Evolutionary conservation across 2,888 invertebrate species (phyloP).

Genomic region (Hipparchia sbordonii): DNA sequence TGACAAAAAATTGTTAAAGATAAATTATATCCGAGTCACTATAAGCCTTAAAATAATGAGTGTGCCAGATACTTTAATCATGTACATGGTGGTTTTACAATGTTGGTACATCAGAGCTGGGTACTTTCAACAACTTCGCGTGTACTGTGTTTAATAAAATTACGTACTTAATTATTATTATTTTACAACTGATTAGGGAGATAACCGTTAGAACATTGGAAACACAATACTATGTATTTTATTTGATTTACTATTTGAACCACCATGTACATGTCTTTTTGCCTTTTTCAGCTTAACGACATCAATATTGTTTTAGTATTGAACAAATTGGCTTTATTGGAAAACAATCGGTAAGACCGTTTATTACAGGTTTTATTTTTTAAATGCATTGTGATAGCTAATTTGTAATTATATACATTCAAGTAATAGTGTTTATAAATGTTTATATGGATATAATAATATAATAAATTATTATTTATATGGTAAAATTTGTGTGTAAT

Average conservation of each 20-base stretch:
- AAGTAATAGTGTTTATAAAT: not conserved
- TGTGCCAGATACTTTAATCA: conserved; percentile 64
- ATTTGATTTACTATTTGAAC: conserved; percentile 33
- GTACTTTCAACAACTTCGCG: too few species aligned
- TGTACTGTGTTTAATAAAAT: too few species aligned
- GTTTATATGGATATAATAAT: too few species aligned
- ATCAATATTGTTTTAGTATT: conserved; percentile 21
- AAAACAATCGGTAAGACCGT: conserved; percentile 67
- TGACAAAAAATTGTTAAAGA: too few species aligned
- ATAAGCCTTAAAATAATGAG: conserved; percentile 32
- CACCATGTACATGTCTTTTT: conserved; percentile 57
- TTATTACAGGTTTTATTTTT: conserved; percentile 42
- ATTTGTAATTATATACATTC: not conserved
- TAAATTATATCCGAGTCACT: too few species aligned
- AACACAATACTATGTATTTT: not conserved
- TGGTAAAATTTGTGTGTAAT: too few species aligned
- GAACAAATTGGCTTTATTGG: conserved; percentile 60
- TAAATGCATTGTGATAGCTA: not conserved
- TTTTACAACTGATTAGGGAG: not conserved
- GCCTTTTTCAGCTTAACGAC: conserved; percentile 64
- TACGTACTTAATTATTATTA: too few species aligned
- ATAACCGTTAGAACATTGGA: not conserved
- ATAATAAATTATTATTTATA: too few species aligned
- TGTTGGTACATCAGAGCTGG: not conserved
- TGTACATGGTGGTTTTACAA: conserved; percentile 62